These are phyloP conservation scores for Hymenopus coronatus DNA, from an alignment of 2,888 invertebrate genomes.

Conservation along the genomic window DNA sequence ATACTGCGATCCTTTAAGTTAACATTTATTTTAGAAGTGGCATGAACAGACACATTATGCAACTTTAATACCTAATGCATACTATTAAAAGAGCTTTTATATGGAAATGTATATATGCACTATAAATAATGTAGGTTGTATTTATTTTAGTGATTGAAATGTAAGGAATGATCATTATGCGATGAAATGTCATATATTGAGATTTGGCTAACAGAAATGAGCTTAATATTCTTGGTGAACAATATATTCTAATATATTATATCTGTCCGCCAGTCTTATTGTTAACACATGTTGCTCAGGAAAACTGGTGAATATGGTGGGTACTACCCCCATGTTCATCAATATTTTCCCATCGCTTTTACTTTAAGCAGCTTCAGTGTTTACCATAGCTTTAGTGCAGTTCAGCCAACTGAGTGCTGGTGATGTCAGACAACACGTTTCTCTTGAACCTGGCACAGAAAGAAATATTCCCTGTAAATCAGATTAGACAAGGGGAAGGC, in stretches of 20 bases:
- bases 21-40: background rate
- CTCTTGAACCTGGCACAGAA: no score
- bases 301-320: background rate
- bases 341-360: background rate
- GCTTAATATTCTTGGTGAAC: constrained; percentile 11
- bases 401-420: no score
- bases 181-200: background rate
- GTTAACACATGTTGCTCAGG: background rate
- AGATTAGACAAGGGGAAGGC: no score
- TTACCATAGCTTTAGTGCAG: background rate
- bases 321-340: background rate
- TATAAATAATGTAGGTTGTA: background rate
- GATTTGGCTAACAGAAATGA: background rate
- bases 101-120: background rate
- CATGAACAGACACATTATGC: background rate
- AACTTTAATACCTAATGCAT: background rate
- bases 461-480: no score
- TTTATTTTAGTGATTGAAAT: background rate
- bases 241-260: background rate
- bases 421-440: no score
- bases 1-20: background rate
- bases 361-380: background rate
- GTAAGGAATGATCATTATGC: background rate
- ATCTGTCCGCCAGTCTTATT: background rate
- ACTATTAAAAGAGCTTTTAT: background rate